A percentile compares a stretch with the other conserved stretches of the same genome.
Conservation (phyloP, 2,113 vertebrate genomes). For the Pachypanchax playfairii region DNA sequence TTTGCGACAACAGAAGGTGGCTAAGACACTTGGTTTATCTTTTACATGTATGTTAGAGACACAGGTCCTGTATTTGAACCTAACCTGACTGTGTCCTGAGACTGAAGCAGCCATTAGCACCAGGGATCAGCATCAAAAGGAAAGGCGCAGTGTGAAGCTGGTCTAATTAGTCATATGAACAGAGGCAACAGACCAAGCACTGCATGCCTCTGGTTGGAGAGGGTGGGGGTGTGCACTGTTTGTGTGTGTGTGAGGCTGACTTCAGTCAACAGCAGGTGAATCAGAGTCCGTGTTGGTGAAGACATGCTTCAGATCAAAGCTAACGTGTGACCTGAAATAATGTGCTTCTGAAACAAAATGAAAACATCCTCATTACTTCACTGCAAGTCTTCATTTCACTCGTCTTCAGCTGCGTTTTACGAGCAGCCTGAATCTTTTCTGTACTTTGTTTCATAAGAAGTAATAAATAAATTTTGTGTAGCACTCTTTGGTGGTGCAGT, state of each 20-base stretch:
- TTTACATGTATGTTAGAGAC: too few relatives aligned
- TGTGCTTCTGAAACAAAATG: slow-evolving; percentile 47
- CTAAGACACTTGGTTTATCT: too few relatives aligned
- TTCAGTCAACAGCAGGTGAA: slow-evolving; percentile 56
- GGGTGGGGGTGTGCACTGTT: slow-evolving; percentile 20
- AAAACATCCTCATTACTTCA: slow-evolving; percentile 48
- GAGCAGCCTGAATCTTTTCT: background rate
- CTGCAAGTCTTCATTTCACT: slow-evolving; percentile 8
- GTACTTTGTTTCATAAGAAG: too few relatives aligned
- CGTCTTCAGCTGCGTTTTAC: background rate
- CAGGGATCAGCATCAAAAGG: slow-evolving; percentile 92
- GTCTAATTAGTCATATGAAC: slow-evolving; percentile 99
- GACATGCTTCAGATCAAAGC: slow-evolving; percentile 65
- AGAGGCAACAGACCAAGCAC: slow-evolving; percentile 82
- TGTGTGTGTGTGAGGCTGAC: slow-evolving; percentile 40
- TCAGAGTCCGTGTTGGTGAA: slow-evolving; percentile 48
- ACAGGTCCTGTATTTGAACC: slow-evolving; percentile 88
- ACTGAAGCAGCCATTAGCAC: slow-evolving; percentile 91
- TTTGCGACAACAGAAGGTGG: too few relatives aligned
- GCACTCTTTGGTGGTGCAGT: too few relatives aligned
- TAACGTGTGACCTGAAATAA: slow-evolving; percentile 50
- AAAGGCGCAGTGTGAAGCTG: slow-evolving; percentile 91
- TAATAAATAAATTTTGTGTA: too few relatives aligned
- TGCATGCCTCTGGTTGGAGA: slow-evolving; percentile 77
- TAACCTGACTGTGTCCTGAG: slow-evolving; percentile 83